Conservation (phyloP, 2,888 invertebrate genomes). For the Coenonympha glycerion region DNA sequence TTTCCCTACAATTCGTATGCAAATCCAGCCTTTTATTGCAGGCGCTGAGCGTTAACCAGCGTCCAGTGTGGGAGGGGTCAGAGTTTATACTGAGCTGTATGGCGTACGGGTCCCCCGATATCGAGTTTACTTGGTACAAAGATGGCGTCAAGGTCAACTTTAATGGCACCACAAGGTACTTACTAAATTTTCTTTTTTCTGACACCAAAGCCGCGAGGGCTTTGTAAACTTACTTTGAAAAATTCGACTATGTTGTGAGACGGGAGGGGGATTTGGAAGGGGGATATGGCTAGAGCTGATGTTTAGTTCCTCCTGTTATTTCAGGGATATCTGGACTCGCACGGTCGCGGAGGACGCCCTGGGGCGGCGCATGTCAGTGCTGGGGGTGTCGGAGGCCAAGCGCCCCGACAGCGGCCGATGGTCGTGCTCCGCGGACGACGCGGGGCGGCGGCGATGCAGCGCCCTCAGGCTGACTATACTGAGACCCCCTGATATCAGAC, state of each 20-base stretch:
- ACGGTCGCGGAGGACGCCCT: conserved; percentile 72
- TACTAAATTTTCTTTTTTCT: too few species aligned
- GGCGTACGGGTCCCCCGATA: conserved; percentile 84
- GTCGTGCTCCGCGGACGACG: conserved; percentile 85
- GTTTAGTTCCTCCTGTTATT: conserved; percentile 12
- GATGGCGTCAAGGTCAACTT: conserved; percentile 85
- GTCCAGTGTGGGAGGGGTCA: conserved; percentile 80
- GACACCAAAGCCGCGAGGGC: too few species aligned
- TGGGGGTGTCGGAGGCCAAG: conserved; percentile 82
- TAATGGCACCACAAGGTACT: conserved; percentile 81
- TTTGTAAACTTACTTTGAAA: too few species aligned
- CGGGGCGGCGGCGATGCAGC: conserved; percentile 81
- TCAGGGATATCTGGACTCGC: conserved; percentile 81
- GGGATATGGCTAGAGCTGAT: too few species aligned
- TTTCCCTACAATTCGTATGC: conserved; percentile 21
- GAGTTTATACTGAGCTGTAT: conserved; percentile 86
- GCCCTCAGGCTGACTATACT: conserved; percentile 78
- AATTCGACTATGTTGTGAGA: too few species aligned
- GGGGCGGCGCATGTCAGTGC: conserved; percentile 77
- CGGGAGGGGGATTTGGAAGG: too few species aligned
- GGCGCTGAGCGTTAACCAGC: conserved; percentile 60
- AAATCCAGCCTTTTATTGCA: conserved; percentile 33
- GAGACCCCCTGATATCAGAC: conserved; percentile 78
- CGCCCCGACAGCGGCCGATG: conserved; percentile 84
- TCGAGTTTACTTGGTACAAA: conserved; percentile 88